phyloP scores from a whole-genome alignment of 2,797 vertebrate species.

The Acomys russatus region DNA sequence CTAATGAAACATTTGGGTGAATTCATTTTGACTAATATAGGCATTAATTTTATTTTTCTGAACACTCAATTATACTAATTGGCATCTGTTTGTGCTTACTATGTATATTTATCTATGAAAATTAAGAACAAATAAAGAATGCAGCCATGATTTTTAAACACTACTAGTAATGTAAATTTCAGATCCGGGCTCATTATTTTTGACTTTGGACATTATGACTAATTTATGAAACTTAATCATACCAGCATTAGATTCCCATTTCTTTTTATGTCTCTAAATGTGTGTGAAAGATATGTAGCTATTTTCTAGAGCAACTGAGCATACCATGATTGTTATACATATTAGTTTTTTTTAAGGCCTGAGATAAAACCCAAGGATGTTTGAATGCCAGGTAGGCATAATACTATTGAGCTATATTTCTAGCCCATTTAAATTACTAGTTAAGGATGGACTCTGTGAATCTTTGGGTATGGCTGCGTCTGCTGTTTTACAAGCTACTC shows the following conservation, averaged over 20 bases:
- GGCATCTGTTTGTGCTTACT: constrained; percentile 89
- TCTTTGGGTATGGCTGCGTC: not conserved
- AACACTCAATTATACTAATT: constrained; percentile 90
- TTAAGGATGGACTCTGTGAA: not conserved
- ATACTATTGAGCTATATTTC: no score
- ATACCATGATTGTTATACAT: not conserved
- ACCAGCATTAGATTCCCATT: not conserved
- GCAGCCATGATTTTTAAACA: constrained; percentile 12
- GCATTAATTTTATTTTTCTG: constrained; percentile 90
- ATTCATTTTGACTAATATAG: constrained; percentile 91
- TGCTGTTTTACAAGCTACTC: not conserved
- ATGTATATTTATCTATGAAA: constrained; percentile 76
- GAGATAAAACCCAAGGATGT: not conserved
- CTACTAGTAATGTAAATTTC: not conserved
- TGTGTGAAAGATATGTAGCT: not conserved
- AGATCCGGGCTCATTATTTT: not conserved
- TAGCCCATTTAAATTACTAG: not conserved
- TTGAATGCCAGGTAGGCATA: not conserved
- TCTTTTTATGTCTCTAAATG: not conserved
- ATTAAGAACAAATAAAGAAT: constrained; percentile 68
- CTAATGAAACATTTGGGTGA: constrained; percentile 92
- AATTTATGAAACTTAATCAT: not conserved
- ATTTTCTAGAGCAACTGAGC: not conserved
- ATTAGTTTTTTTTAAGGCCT: not conserved
- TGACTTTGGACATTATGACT: not conserved